Evolutionary conservation across 2,888 invertebrate species (phyloP), one percentile per base, ranked within the genome.

Genomic region (Strigamia maritima): DNA sequence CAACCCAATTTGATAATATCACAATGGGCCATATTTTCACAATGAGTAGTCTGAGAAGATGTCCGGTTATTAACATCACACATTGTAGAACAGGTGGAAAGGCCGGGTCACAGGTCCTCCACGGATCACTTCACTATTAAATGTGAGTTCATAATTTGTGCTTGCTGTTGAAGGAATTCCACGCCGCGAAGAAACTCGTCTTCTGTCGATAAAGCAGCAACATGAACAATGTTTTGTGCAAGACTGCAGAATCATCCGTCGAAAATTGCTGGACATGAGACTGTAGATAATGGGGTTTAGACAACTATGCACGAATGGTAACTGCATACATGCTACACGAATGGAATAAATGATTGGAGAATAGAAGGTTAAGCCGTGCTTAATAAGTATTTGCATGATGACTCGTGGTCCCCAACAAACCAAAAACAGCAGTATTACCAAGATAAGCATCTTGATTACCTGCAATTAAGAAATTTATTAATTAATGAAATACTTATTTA

Each of bases 391-490:
- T 22, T 81, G 81, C 44, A 80, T 38, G 26, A 80, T 81, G 75
- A 80, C 79, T 75, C 16, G 40, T 8, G 80, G 79, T 44, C 86
- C 86, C 86, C 86, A 86, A 80, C 85, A 85, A 0, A 86, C 22
- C 40, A 86, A 82, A 81, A 86, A 86, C 2, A 86, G 83, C 0
- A 84, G 75, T 8, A 87, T 84, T 8, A 86, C 85, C 0, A 85
- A 83, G 6, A 86, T 82, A 31, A 87, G 83, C 86, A 86, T 86
- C 82, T 86, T 86, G 76, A 87, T 86, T 3, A 87, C 86, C 86
- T 86, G n/a, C 8, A 28, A 77, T 77, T n/a, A 49, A 70, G 7
- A 70, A 28, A 22, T 14, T 7, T 7, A 70, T 6, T 4, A 70
- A 12, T 16, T 4, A 28, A 70, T 19, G 14, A 14, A 26, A 26